Evolutionary conservation across 2,888 invertebrate genomes (phyloP), one percentile per base, ranked within the genome.

Genomic region (Chrysomela aeneicollis): DNA sequence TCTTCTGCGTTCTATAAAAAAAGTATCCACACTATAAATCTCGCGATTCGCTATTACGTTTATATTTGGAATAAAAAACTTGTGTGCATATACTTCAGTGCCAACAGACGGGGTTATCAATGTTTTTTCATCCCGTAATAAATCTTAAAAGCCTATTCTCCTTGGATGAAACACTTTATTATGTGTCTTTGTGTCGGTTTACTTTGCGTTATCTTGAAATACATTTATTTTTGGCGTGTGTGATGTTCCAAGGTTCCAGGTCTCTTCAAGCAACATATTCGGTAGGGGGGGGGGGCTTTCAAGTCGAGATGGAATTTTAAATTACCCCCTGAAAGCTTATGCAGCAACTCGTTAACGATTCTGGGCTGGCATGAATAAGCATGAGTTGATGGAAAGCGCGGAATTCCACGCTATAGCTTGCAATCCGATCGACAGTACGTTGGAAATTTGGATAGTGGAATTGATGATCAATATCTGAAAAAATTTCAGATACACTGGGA

Each of bases 251-350:
- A 57, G 61, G 57, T 64, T 57, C 1, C 17, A 52, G 60, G 57
- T 61, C 50, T 61, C 52, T 32, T 52, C 50, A 60, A 64, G 52
- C 61, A 61, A 30, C 42, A 61, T 57, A 50, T 46, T 22, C 30
- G 46, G 10, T n/a, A n/a, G n/a, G n/a, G 51, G 26, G 32, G 26
- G 55, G 35, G 22, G 47, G 52, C 55, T 61, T 51, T 64, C 50
- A 52, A 61, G 54, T 54, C 17, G 42, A 61, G 61, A 64, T 64
- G 57, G 57, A 54, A 55, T 60, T 64, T 55, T 64, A 64, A 61
- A 64, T 64, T 55, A 52, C 61, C 22, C 21, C 37, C n/a, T 15
- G 55, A 55, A 55, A 35, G 42, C 42, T 55, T 42, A 15, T 42
- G 15, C 42, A 42, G 42, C n/a, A 15, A 15, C 15, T 42, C 15